Base-by-base conservation (phyloP, 1,140 invertebrate genomes). In the Rhagoletis zephyria region DNA sequence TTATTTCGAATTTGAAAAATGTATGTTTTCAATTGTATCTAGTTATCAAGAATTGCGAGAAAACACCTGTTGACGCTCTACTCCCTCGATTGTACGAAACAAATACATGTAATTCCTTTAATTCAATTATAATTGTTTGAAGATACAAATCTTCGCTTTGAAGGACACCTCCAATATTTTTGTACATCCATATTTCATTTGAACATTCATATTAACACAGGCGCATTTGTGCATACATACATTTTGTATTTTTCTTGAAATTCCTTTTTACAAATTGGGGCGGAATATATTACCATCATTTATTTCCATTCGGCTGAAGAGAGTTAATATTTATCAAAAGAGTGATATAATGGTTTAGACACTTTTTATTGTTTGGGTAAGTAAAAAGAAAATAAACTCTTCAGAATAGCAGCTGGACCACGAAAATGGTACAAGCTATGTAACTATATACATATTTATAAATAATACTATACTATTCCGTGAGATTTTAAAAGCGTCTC, bases 61-160 rank as follows among this genome's bases (percentile, higher is more conserved):
- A 85, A 85, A 85, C 81, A 85, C 81, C 81, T 85, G 81, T 85
- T 85, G 67, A 74, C 42, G 67, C 45, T 74, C 45, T 74, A 74
- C 67, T 45, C 67, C 67, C 67, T n/a, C 40, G 10, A 74, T 45
- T 45, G 5, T 45, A 48, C 16, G 12, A 48, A 10, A 45, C 0
- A 42, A 74, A 74, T 74, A 30, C 30, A 30, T 30, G 45, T 40
- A 16, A 74, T 48, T 74, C 67, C 5, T 74, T 74, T 74, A 74
- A 74, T 74, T 74, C 42, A 74, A 74, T 74, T 74, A 74, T 16
- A 74, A 74, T 74, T 74, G 67, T 74, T 48, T 74, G 67, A 45
- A 48, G 42, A 74, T 74, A 74, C 10, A 48, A 74, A 74, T 74
- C 42, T 74, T 45, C 67, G 7, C 42, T 74, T 74, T 48, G 14